Evolutionary conservation across 2,113 vertebrate species (phyloP).

Genomic region (Tragelaphus buxtoni): DNA sequence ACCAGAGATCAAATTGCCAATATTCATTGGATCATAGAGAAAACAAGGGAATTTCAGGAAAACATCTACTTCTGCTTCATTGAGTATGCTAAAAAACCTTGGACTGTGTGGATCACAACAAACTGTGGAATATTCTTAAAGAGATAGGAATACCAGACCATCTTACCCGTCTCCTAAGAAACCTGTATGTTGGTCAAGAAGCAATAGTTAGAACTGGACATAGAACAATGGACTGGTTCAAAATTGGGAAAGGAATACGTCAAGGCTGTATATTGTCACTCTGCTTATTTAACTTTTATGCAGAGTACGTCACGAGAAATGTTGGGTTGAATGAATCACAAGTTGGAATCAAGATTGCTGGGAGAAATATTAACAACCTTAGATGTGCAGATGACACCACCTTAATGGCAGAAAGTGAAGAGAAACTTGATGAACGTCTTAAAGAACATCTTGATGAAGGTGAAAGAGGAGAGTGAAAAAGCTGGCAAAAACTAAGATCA

Average conservation of each 20-base stretch:
- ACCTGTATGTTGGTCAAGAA: neutral
- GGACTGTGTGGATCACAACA: neutral
- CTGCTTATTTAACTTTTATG: neutral
- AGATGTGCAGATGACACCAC: neutral
- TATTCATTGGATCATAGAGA: neutral
- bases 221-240: neutral
- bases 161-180: neutral
- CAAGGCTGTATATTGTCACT: neutral
- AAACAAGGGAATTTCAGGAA: neutral
- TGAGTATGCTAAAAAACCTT: neutral
- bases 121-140: neutral
- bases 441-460: neutral
- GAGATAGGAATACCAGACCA: neutral
- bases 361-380: neutral
- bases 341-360: neutral
- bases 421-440: neutral
- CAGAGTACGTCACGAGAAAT: neutral
- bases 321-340: neutral
- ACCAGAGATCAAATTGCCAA: neutral
- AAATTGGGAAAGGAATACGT: neutral
- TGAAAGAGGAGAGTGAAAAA: neutral
- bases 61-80: neutral
- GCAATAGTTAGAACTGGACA: neutral
- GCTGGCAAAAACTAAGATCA: neutral
- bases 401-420: neutral